Base-by-base conservation (phyloP, 2,888 invertebrate species). In the Synergus japonicus region DNA sequence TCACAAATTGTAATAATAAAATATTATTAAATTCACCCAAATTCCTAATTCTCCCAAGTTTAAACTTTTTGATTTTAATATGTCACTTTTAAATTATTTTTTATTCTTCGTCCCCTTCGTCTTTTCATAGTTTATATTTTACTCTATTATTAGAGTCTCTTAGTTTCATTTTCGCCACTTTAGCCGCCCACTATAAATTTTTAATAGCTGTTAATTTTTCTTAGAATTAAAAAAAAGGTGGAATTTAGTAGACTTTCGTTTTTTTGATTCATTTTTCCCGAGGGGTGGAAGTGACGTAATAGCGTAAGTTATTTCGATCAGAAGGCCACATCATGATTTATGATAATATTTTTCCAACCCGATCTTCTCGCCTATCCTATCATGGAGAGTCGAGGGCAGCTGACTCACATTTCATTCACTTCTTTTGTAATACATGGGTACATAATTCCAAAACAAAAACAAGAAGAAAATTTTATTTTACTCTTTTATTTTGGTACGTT, bases 291-390 rank as follows among this genome's bases (percentile, higher is more conserved):
- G 29, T 37, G 12, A 22, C 9, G 73, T 43, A 76, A 43, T 69
- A 63, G 5, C 44, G 79, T 58, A 63, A 49, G 77, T 81, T 84
- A 84, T 82, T 84, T 84, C 18, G 76, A 76, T 66, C 76, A 60
- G 79, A 80, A 83, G 79, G 82, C 81, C 81, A 54, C 79, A 77
- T 76, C 76, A 77, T 81, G 78, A 84, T 83, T 79, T 79, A 79
- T 78, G 78, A 76, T 78, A 54, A 76, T 81, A 77, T 78, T 54
- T 78, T 76, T 73, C 49, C 54, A 54, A 73, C 73, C 37, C 54
- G 73, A 73, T 54, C 73, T 29, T 73, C 73, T 73, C 49, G 54
- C 37, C 54, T 73, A 73, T 73, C 37, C 54, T 73, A 73, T 73
- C 73, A 73, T 54, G 60, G 22, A 22, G 49, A 54, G 54, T 54